A percentile compares a stretch with the other conserved stretches of the same genome.
Evolutionary conservation across 2,888 invertebrate species (phyloP).

Genomic region (Apomyelois bistriatella): DNA sequence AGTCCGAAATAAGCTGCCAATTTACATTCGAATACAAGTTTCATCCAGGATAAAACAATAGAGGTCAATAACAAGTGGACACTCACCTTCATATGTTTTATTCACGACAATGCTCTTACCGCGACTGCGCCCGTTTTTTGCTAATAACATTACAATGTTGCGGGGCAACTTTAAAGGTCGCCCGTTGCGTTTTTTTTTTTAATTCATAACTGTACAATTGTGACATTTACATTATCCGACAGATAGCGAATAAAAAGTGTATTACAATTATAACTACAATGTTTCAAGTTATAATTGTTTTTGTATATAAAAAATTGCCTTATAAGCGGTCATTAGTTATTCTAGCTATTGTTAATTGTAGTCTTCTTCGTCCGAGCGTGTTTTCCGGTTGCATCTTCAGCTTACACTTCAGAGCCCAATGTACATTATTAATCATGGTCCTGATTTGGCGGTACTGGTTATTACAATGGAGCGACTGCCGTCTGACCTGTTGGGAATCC

Average conservation of each 20-base stretch:
- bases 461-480: too few relatives aligned
- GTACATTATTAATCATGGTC: too few relatives aligned
- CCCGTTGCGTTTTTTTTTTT: neutral
- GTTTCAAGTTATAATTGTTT: neutral
- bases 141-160: constrained; percentile 9
- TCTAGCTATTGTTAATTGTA: too few relatives aligned
- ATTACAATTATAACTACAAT: neutral
- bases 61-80: neutral
- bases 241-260: neutral
- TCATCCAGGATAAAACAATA: neutral
- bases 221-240: constrained; percentile 5
- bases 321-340: neutral
- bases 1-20: too few relatives aligned
- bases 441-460: too few relatives aligned
- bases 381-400: too few relatives aligned
- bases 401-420: too few relatives aligned
- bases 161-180: constrained; percentile 10
- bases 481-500: too few relatives aligned
- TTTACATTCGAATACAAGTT: neutral
- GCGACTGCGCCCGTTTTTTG: constrained; percentile 1
- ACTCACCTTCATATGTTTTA: neutral
- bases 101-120: neutral
- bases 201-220: constrained; percentile 2
- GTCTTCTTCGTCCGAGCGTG: too few relatives aligned
- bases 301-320: neutral